Base-by-base conservation (phyloP, 1,140 invertebrate genomes). In the Thaumatotibia leucotreta region DNA sequence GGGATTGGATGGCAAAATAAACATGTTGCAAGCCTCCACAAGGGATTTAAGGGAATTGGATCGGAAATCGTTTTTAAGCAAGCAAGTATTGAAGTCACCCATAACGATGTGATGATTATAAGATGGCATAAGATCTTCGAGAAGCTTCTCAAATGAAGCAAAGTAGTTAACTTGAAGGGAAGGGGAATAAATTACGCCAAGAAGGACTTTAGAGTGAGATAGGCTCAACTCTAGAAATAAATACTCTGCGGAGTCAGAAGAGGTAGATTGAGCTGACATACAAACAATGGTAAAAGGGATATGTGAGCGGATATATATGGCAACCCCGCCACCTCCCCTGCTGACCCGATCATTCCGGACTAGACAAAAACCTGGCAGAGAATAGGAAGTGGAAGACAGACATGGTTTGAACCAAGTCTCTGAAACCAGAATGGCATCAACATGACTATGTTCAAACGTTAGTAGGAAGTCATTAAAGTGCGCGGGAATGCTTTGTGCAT, bases 171-270 rank as follows among this genome's bases (percentile, higher is more conserved):
- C 20, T 10, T 20, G 17, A 2, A 54, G 31, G 4, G 69, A 67
- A 0, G 72, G 72, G 32, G 67, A 68, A 32, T 76, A 76, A 6
- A 68, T 31, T n/a, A 74, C 69, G 9, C 69, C 67, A 23, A 74
- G 29, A 11, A 61, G 52, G 29, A 54, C 20, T 24, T 61, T 74
- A 9, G 17, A 2, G 6, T 58, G 45, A 17, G 33, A 31, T 8
- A 72, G 0, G 4, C 1, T 17, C 11, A 77, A 20, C 49, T 77
- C 72, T 5, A 73, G 27, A 35, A 75, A 71, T 3, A 75, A 8
- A 24, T 75, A 66, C 20, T 77, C 73, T 8, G 65, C 45, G 10
- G 63, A 31, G 62, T 11, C 23, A 54, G 10, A 10, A 11, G 39
- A 9, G 6, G 63, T 49, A 17, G 11, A 31, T 6, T 58, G 61